Base-by-base conservation (phyloP, 2,888 invertebrate genomes). In the Pantelozetes paolii region DNA sequence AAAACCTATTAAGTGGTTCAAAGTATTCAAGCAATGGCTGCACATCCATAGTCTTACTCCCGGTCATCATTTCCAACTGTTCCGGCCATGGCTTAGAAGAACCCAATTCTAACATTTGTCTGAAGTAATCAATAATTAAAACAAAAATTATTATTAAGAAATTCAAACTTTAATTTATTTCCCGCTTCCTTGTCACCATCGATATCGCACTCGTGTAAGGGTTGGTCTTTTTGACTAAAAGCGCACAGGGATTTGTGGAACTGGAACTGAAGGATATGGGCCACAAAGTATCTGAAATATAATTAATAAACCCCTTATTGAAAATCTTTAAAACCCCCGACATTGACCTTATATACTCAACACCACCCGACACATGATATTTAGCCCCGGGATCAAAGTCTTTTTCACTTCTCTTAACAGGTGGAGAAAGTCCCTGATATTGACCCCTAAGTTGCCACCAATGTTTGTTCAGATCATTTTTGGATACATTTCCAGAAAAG, bases 301-400 rank as follows among this genome's bases (percentile, higher is more conserved):
- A n/a, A 45, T 20, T 18, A 40, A 40, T 5, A 48, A 48, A 48
- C n/a, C n/a, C n/a, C n/a, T n/a, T n/a, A n/a, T n/a, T n/a, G n/a
- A n/a, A n/a, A n/a, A n/a, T n/a, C n/a, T n/a, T n/a, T n/a, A n/a
- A n/a, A n/a, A n/a, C n/a, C n/a, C n/a, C n/a, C n/a, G n/a, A n/a
- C n/a, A n/a, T 48, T 40, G 40, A 76, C 62, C 76, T 77, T 87
- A 89, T 86, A 79, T 88, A 90, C 0, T 90, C 89, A 26, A 77
- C 74, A 30, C 64, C 92, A 72, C 91, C 91, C 0, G 93, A 91
- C 57, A 95, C 87, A 83, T 95, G 94, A 82, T 92, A 95, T 82
- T 95, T 95, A 59, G 94, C 89, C 2, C 94, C 95, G 71, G 94
- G 89, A 82, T 95, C 95, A 81, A 95, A 95, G 83, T 95, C 92